Evolutionary conservation across 2,113 vertebrate genomes (phyloP), one percentile per base, ranked within the genome.

Genomic region (Triplophysa siluroides): DNA sequence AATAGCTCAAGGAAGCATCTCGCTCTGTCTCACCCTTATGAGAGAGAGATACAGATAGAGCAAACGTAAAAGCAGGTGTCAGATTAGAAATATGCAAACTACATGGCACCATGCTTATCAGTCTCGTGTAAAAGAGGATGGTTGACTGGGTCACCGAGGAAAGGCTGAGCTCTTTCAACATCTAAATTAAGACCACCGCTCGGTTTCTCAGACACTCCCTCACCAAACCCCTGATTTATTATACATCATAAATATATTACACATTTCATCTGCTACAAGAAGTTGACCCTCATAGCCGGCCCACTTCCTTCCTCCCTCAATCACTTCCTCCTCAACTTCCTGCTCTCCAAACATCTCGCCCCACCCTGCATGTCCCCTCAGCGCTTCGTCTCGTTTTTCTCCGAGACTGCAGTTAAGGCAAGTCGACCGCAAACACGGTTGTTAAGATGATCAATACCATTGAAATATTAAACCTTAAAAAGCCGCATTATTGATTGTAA

Each of bases 391-490:
- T 52, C 41, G 11, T 63, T 45, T 52, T 78, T 54, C 65, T 47
- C 58, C 43, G 60, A 79, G 58, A 21, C 85, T 91, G 0, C 92
- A 92, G 94, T 94, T 95, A 95, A 95, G 85, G 85, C 90, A 85
- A 92, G 92, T 89, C 88, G 90, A 93, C 94, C 92, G 86, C 95
- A 95, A 91, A 94, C 94, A 93, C 90, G 91, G 93, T 93, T 95
- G 94, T 95, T 95, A 94, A 92, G 91, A 92, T 94, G 94, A 97
- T 98, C 96, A 93, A 99, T 99, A 96, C 88, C 92, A 94, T 92
- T 92, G 93, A 98, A 97, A 98, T 97, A 96, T 96, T 96, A 95
- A 95, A 96, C 94, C 93, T 95, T 93, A 93, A 90, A 94, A 95
- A 96, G 94, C 96, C 93, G 88, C 96, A 92, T 90, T 95, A 98